These are phyloP conservation scores for Brachypteracias leptosomus DNA, from an alignment of 2,113 vertebrate genomes.

Conservation along the genomic window DNA sequence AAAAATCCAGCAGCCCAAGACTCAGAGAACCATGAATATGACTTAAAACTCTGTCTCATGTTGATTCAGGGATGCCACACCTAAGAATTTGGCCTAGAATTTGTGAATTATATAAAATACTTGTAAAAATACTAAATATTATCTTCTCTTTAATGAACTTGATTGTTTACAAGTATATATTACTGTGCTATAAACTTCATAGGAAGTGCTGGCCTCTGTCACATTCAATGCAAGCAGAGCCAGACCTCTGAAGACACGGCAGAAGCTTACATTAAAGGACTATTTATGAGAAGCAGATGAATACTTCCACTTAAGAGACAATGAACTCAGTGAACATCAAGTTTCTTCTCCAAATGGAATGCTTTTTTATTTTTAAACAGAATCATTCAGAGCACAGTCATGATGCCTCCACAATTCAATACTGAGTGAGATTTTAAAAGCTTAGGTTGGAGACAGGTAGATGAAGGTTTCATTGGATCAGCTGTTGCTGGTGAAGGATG, in stretches of 20 bases:
- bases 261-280: background rate
- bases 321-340: background rate
- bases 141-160: background rate
- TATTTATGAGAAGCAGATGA: background rate
- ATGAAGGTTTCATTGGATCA: background rate
- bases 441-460: background rate
- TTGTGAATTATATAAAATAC: background rate
- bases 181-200: background rate
- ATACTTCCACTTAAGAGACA: background rate
- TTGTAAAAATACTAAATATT: background rate
- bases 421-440: background rate
- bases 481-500: background rate
- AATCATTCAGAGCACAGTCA: background rate
- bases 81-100: background rate
- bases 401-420: background rate
- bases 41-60: background rate
- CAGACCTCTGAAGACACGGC: background rate
- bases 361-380: background rate
- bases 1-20: background rate
- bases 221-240: background rate
- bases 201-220: background rate
- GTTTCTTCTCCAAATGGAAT: background rate
- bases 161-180: background rate
- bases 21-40: background rate
- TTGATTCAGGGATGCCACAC: background rate